Evolutionary conservation across 1,140 invertebrate genomes (phyloP).

Genomic region (Aleiodes sp.): DNA sequence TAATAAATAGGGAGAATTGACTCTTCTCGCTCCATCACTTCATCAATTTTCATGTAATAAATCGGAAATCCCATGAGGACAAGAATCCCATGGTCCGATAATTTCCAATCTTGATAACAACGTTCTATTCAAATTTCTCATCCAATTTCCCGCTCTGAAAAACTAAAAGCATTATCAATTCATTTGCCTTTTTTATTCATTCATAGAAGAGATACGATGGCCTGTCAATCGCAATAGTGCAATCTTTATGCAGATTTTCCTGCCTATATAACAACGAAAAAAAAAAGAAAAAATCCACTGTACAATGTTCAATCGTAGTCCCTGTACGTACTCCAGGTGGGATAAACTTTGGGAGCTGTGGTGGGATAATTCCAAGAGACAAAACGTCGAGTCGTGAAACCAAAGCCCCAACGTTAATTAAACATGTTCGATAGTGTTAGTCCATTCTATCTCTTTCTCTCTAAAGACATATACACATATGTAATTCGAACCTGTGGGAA

Average conservation of each 20-base stretch:
- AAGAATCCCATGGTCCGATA: too few relatives aligned
- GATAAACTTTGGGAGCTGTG: neutral
- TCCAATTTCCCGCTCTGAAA: neutral
- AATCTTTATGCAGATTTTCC: neutral
- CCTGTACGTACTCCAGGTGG: too few relatives aligned
- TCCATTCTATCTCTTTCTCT: neutral
- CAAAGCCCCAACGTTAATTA: constrained; percentile 7
- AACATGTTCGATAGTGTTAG: constrained; percentile 12
- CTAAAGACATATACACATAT: too few relatives aligned
- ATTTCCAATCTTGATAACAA: neutral
- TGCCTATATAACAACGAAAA: too few relatives aligned
- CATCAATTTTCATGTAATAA: too few relatives aligned
- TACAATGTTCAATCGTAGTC: too few relatives aligned
- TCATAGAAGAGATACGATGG: neutral
- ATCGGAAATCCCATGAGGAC: too few relatives aligned
- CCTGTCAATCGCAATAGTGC: neutral
- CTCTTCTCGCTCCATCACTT: too few relatives aligned
- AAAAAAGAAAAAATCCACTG: too few relatives aligned
- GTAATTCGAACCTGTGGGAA: constrained; percentile 3
- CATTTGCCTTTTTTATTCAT: neutral
- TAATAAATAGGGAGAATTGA: too few relatives aligned
- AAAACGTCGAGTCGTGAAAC: constrained; percentile 9
- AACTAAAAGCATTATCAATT: neutral
- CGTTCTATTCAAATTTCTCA: neutral
- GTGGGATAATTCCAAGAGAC: neutral